Percentiles rank a stretch among this genome's conserved stretches.
Conservation (phyloP, 1,140 invertebrate genomes). For the Whitmania pigra region DNA sequence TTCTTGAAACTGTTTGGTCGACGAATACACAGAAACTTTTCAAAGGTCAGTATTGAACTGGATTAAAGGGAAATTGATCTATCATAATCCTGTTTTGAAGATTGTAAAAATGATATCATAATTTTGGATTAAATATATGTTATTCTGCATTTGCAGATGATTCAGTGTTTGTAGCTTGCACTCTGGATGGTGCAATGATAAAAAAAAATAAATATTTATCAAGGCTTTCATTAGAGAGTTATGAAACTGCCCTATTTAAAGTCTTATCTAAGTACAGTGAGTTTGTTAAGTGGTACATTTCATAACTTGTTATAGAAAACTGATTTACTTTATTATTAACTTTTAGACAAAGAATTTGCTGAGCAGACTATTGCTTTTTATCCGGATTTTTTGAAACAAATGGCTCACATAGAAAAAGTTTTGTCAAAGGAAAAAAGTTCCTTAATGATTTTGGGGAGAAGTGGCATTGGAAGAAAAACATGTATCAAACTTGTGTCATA, state of each 20-base stretch:
- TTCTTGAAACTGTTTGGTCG: constrained; percentile 46
- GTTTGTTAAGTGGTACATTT: background rate
- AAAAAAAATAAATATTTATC: too few species aligned
- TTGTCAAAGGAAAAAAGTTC: constrained; percentile 53
- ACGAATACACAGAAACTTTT: constrained; percentile 40
- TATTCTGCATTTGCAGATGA: too few species aligned
- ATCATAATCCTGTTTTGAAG: too few species aligned
- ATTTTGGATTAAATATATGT: background rate
- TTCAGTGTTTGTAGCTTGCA: too few species aligned
- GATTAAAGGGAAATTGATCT: too few species aligned
- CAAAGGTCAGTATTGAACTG: constrained; percentile 32
- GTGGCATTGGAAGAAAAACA: constrained; percentile 64
- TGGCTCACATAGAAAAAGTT: constrained; percentile 52
- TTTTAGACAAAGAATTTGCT: constrained; percentile 47
- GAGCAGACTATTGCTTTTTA: constrained; percentile 51
- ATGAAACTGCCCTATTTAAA: too few species aligned
- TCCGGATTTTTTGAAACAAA: constrained; percentile 53
- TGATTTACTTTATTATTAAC: too few species aligned
- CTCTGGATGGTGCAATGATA: too few species aligned
- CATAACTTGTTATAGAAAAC: background rate
- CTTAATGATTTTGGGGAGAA: constrained; percentile 58
- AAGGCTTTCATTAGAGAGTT: too few species aligned
- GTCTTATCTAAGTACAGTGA: too few species aligned
- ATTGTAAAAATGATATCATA: background rate
- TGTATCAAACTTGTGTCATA: constrained; percentile 58